A percentile compares a stretch with the other conserved stretches of the same genome.
These are phyloP conservation scores for Drosophila pullipes DNA, from an alignment of 2,888 invertebrate genomes.

Conservation along the genomic window DNA sequence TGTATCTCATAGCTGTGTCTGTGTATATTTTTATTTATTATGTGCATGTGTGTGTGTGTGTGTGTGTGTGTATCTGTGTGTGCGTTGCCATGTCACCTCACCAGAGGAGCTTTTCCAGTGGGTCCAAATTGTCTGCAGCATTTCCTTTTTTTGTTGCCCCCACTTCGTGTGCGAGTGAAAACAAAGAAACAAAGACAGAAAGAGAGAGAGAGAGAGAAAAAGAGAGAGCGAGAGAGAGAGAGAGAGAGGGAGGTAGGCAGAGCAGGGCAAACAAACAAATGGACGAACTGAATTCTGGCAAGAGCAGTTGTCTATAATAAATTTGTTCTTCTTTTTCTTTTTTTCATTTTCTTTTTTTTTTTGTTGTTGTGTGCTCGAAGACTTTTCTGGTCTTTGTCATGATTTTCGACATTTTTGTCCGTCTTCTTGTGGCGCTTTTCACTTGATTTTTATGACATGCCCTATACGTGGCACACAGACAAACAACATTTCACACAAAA, in stretches of 20 bases:
- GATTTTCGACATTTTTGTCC: conserved; percentile 61
- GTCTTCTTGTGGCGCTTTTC: conserved; percentile 37
- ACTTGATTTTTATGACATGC: conserved; percentile 72
- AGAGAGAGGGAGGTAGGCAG: not conserved
- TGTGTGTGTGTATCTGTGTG: conserved; percentile 16
- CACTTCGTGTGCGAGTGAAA: not conserved
- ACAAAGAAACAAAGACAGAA: not conserved
- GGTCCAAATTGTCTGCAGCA: conserved; percentile 58
- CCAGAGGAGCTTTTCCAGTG: conserved; percentile 58
- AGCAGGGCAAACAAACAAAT: conserved; percentile 30
- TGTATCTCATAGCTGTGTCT: not conserved
- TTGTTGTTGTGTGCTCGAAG: not conserved
- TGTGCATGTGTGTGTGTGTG: not conserved
- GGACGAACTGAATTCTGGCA: conserved; percentile 44
- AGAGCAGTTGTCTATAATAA: conserved; percentile 75
- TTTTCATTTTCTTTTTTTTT: no score
- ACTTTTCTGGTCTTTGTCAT: conserved; percentile 56
- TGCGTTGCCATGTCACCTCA: conserved; percentile 56
- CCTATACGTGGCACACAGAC: conserved; percentile 47
- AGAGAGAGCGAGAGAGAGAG: not conserved
- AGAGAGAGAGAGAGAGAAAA: not conserved
- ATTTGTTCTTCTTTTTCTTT: conserved; percentile 29
- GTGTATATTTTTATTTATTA: conserved; percentile 4
- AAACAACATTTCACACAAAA: conserved; percentile 26
- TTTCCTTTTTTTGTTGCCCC: conserved; percentile 14